Base-by-base conservation (phyloP, 2,888 invertebrate genomes). In the Diogma glabrata region DNA sequence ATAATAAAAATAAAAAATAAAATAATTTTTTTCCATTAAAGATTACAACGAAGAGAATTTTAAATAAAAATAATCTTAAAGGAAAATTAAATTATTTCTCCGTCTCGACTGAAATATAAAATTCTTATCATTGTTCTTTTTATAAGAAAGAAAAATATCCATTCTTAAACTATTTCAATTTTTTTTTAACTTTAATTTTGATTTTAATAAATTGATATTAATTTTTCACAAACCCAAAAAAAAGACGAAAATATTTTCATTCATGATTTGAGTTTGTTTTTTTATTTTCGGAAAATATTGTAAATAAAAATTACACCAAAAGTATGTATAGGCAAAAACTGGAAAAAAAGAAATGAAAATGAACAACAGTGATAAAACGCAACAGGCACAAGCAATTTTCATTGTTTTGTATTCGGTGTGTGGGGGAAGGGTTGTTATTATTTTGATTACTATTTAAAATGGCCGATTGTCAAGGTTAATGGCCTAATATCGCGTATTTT, bases 401-500 rank as follows among this genome's bases (percentile, higher is more conserved):
- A 24, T 46, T 46, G 46, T 46, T 24, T 46, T n/a, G 14, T 24
- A 9, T 46, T 26, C 16, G 16, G 5, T 17, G 28, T 30, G 6
- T 48, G 48, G 45, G 47, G 51, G 53, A 51, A 51, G 53, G 53
- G 53, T 48, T 51, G 53, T 55, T 55, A 55, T 53, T 54, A 51
- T 53, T 56, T 56, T 56, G 54, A 56, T 52, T 54, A 54, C 56
- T 54, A 51, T 52, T 50, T 56, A 56, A 56, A 56, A 56, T 56
- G 56, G 56, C 54, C 56, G 56, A 56, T 48, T 67, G 69, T 70
- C 69, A 70, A 70, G 69, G 69, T 70, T 70, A 70, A 69, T 67
- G 69, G 67, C 69, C 68, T 48, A 48, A 48, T 24, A 24, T 24
- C 46, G 46, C 48, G 48, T 33, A 48, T 14, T 33, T 48, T 48